A percentile compares a stretch with the other conserved stretches of the same genome.
Evolutionary conservation across 2,888 invertebrate species (phyloP).

Genomic region (Allacma fusca): DNA sequence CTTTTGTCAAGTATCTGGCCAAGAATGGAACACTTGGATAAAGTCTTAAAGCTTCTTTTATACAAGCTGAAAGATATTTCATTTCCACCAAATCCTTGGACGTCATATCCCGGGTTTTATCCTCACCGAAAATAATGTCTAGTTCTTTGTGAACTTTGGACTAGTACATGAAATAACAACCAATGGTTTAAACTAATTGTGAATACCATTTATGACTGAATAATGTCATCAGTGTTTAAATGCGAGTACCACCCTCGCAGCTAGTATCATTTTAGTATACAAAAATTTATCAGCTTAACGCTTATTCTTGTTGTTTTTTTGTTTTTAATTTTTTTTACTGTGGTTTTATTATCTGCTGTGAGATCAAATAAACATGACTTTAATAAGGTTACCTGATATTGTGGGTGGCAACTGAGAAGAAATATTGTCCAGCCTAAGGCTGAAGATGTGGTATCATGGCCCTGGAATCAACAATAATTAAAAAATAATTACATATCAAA

Average conservation of each 20-base stretch:
- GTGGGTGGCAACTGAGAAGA: slow-evolving; percentile 48
- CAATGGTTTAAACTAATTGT: no score
- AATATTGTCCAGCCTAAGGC: slow-evolving; percentile 52
- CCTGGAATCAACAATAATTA: slow-evolving; percentile 42
- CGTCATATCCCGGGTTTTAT: slow-evolving; percentile 64
- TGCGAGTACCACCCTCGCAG: no score
- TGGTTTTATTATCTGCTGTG: no score
- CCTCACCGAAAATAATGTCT: slow-evolving; percentile 64
- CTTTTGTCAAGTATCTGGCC: slow-evolving; percentile 62
- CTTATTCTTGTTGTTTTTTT: no score
- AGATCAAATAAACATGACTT: neutral
- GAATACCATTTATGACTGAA: no score
- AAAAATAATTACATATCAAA: neutral
- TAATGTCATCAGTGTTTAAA: no score
- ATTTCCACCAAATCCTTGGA: slow-evolving; percentile 65
- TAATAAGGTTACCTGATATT: slow-evolving; percentile 48
- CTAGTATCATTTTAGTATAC: no score
- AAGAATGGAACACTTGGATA: slow-evolving; percentile 65
- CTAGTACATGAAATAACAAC: no score
- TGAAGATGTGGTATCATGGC: slow-evolving; percentile 54
- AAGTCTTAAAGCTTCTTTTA: slow-evolving; percentile 64
- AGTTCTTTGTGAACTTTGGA: slow-evolving; percentile 65
- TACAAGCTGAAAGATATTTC: slow-evolving; percentile 64
- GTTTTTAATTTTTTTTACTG: no score
- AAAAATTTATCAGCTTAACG: no score